A percentile compares a stretch with the other conserved stretches of the same genome.
These are phyloP conservation scores for Sebastes nivosus DNA, from an alignment of 2,797 vertebrate genomes.

Conservation along the genomic window DNA sequence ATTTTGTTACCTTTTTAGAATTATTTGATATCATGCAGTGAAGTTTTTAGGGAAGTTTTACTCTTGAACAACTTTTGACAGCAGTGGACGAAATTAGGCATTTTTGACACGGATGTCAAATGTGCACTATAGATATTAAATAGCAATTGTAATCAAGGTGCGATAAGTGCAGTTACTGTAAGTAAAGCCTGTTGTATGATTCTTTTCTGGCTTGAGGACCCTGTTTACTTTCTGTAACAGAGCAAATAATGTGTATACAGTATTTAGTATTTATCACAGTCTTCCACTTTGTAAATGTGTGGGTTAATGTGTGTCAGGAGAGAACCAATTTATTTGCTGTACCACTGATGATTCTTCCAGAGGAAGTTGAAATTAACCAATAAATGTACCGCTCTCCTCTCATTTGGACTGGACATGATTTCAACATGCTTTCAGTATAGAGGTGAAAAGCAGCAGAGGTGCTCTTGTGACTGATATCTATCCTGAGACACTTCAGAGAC, in stretches of 20 bases:
- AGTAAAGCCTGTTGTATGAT: background rate
- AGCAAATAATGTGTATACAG: background rate
- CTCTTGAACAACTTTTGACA: background rate
- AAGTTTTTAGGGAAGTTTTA: background rate
- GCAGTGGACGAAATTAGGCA: background rate
- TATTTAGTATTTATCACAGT: background rate
- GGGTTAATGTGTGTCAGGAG: background rate
- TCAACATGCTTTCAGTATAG: background rate
- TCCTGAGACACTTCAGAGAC: constrained; percentile 4
- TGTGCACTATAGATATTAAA: background rate
- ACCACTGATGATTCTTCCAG: background rate
- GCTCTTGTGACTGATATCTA: constrained; percentile 14
- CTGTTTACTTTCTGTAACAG: background rate
- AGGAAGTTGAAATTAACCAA: background rate
- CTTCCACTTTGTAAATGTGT: background rate
- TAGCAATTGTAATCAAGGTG: background rate
- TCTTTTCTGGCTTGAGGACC: background rate
- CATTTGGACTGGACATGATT: constrained; percentile 6
- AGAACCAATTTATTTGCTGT: background rate
- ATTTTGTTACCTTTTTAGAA: constrained; percentile 51
- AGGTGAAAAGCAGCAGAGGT: constrained; percentile 18
- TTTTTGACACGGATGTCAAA: background rate
- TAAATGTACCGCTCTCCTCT: background rate
- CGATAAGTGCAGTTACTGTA: background rate
- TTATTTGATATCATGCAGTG: constrained; percentile 44